Percentiles rank a stretch among this genome's conserved stretches.
These are phyloP conservation scores for Philaenus spumarius DNA, from an alignment of 1,140 invertebrate species.

Conservation along the genomic window DNA sequence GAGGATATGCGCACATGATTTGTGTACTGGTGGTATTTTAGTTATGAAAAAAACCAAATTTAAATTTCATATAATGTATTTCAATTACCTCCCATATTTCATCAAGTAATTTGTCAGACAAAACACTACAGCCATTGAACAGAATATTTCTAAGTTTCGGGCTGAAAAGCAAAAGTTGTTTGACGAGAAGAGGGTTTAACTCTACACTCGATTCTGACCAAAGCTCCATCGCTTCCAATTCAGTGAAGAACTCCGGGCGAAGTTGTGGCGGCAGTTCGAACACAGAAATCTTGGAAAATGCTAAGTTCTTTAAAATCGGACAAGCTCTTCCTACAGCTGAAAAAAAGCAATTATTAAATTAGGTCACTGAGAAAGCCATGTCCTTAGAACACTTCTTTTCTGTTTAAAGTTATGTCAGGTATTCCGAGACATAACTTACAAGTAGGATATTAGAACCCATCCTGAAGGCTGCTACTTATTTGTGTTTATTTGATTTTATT, in stretches of 20 bases:
- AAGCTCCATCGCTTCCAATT: slow-evolving; percentile 33
- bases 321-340: slow-evolving; percentile 34
- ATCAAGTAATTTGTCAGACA: slow-evolving; percentile 29
- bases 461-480: too few species aligned
- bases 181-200: slow-evolving; percentile 27
- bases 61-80: too few species aligned
- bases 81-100: slow-evolving; percentile 34
- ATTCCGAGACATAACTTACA: too few species aligned
- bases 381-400: too few species aligned
- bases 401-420: too few species aligned
- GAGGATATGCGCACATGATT: not conserved
- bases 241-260: slow-evolving; percentile 25
- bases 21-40: not conserved
- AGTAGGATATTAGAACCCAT: too few species aligned
- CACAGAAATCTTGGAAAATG: slow-evolving; percentile 32
- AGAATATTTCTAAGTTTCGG: slow-evolving; percentile 33
- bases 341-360: too few species aligned
- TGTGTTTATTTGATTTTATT: too few species aligned
- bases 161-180: slow-evolving; percentile 30
- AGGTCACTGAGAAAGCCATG: not conserved
- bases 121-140: slow-evolving; percentile 31
- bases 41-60: slow-evolving; percentile 5
- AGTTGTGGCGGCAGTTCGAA: slow-evolving; percentile 23
- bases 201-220: slow-evolving; percentile 33
- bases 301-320: slow-evolving; percentile 34